Base-by-base conservation (phyloP, 37 sponge, comb jelly and placozoan genomes). In the Chondrilla cf. caribensis region DNA sequence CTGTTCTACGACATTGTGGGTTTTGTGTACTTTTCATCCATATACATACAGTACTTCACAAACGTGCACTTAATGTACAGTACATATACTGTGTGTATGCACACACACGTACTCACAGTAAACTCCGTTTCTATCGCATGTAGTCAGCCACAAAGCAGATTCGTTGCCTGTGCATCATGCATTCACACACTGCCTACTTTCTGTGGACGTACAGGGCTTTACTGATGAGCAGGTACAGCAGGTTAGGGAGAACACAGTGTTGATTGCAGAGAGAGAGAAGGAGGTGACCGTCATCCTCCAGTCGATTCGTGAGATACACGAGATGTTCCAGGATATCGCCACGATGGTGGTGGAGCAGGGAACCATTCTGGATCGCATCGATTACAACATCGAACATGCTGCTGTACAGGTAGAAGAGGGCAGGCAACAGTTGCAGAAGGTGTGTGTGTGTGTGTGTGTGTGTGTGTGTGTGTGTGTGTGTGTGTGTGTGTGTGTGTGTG, bases 341-440 rank as follows among this genome's bases (percentile, higher is more conserved):
- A 85, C 85, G 0, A 82, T 97, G 86, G 78, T 97, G 26, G 92
- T 95, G n/a, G 98, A 97, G 43, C 98, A 97, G 94, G 98, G 98
- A 21, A 93, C 96, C 9, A 83, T 97, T 9, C 82, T 97, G 60
- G 98, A 97, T 55, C 75, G 98, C 43, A 97, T 97, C 15, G 98
- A 97, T 65, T 97, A 95, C 68, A 97, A 97, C 70, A 83, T 97
- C 32, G 98, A 97, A 81, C 89, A 88, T 21, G 71, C 93, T 14
- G 68, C 91, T 11, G 86, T 87, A 58, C 93, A 84, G 68, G 94
- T 97, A 19, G 57, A 73, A 0, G 79, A 93, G 57, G 96, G 94
- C 0, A 72, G 88, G 51, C 40, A 83, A 55, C 90, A 96, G 55
- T 24, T 33, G 60, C 67, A 81, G 22, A 81, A 43, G 47, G 82